Conservation (phyloP, 2,113 vertebrate species). For the Mirounga angustirostris region DNA sequence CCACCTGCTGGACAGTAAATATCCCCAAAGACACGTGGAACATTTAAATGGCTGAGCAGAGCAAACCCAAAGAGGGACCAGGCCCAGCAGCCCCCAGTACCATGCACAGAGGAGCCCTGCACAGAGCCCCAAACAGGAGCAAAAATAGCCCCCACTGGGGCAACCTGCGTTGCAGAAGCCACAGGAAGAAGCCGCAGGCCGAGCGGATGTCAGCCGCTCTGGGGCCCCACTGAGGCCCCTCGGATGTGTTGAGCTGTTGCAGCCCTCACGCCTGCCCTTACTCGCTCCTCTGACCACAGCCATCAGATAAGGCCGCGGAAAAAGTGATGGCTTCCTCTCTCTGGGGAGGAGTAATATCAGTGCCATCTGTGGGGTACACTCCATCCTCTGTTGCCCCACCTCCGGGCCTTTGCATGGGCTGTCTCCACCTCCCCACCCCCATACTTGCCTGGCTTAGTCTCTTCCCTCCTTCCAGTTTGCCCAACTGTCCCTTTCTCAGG, state of each 20-base stretch:
- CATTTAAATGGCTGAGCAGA: neutral
- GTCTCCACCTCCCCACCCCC: neutral
- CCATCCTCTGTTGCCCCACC: neutral
- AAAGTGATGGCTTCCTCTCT: conserved; percentile 73
- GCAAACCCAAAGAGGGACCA: neutral
- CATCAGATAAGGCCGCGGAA: conserved; percentile 78
- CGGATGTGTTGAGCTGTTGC: neutral
- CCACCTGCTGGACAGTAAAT: neutral
- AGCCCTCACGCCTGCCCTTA: conserved; percentile 26
- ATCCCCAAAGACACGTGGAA: neutral
- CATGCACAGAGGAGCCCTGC: neutral
- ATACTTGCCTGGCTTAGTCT: neutral
- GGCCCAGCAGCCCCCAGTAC: neutral
- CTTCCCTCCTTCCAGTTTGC: neutral
- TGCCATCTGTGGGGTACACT: conserved; percentile 51
- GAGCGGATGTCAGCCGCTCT: conserved; percentile 77
- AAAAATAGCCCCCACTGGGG: conserved; percentile 69
- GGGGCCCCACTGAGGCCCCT: conserved; percentile 54
- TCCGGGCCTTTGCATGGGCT: neutral
- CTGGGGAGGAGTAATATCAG: conserved; percentile 58
- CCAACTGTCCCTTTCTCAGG: neutral
- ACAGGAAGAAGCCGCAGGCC: conserved; percentile 74
- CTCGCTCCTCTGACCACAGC: conserved; percentile 67
- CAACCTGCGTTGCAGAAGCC: conserved; percentile 69
- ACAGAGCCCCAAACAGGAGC: conserved; percentile 31